Base-by-base conservation (phyloP, 1,140 invertebrate species). In the Luehdorfia chinensis region DNA sequence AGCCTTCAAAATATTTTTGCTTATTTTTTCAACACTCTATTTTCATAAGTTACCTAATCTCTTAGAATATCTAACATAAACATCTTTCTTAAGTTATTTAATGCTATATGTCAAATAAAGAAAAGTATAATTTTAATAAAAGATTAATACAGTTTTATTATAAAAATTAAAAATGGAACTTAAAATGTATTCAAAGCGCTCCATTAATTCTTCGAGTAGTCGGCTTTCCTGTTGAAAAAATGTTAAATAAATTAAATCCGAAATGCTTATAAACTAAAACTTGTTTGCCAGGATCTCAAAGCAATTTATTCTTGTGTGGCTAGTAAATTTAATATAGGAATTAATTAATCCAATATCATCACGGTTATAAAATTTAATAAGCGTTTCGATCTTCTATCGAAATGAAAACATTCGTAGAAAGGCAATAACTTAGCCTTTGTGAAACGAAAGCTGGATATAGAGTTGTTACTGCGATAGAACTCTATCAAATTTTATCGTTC, bases 401-500 rank as follows among this genome's bases (percentile, higher is more conserved):
- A 12, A 41, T 39, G 36, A 41, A 27, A 37, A 37, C 11, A 8
- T 13, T n/a, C 23, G n/a, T 2, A 28, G 6, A 21, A 21, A 28
- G 8, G 31, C 6, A n/a, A 39, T 16, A 46, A 47, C 12, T 39
- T 11, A 19, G 23, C 34, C 27, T 47, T 53, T 43, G 28, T 39
- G 39, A 32, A 32, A 41, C 50, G 44, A 46, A 52, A 39, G 34
- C 43, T 9, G 31, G 50, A 52, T 52, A 52, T 52, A 13, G 43
- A 31, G 47, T 44, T 27, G 47, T 44, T 27, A 16, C 19, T 14
- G 21, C 14, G 19, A 50, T 55, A 50, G 34, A 59, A 59, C 43
- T 65, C 46, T 45, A 59, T 61, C 49, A 41, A 60, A 60, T 67
- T 58, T 55, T 47, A 55, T 45, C 45, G 53, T 28, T 51, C 50